Evolutionary conservation across 2,113 vertebrate genomes (phyloP).

Genomic region (Narcine bancroftii): DNA sequence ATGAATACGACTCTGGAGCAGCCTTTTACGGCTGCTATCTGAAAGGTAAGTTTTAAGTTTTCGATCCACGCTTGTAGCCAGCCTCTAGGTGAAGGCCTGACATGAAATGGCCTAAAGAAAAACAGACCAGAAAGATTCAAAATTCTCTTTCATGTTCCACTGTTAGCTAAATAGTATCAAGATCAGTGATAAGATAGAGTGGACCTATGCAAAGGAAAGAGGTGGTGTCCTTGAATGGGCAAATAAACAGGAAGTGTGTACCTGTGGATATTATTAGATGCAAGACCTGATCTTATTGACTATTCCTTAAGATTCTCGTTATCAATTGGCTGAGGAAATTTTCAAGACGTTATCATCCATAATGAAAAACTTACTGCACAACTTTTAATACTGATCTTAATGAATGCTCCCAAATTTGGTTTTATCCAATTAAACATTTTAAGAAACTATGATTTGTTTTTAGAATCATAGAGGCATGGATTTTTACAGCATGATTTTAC

Average conservation of each 20-base stretch:
- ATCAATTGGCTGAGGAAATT: background rate
- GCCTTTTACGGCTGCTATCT: no score
- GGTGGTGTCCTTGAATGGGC: background rate
- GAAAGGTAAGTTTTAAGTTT: no score
- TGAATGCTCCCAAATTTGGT: background rate
- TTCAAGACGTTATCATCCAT: background rate
- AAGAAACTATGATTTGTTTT: background rate
- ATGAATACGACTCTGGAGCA: no score
- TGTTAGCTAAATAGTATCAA: background rate
- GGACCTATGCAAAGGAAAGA: background rate
- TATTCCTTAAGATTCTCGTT: background rate
- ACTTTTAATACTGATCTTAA: background rate
- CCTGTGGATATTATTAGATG: background rate
- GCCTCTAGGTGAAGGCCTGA: no score
- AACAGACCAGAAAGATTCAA: background rate
- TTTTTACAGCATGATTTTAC: no score
- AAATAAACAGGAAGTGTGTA: background rate
- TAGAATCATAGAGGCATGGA: no score
- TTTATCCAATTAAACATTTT: background rate
- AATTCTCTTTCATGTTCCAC: background rate
- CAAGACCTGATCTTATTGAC: background rate
- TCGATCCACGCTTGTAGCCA: no score
- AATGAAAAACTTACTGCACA: background rate
- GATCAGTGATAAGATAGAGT: background rate
- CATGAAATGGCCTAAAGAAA: no score